Evolutionary conservation across 2,888 invertebrate genomes (phyloP).

Genomic region (Drosophila diplacantha): DNA sequence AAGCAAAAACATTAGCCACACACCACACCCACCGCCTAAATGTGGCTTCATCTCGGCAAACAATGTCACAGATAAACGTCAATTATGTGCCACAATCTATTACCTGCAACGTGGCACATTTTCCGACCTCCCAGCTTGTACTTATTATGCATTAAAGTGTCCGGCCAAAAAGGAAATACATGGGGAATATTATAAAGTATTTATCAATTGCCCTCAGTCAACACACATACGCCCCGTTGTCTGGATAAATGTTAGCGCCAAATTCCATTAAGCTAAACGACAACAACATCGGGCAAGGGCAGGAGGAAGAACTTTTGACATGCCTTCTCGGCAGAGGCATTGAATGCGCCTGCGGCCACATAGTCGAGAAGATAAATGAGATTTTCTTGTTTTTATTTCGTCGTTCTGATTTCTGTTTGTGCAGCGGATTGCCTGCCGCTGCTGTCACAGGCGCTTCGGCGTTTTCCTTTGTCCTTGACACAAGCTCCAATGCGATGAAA

Average conservation of each 20-base stretch:
- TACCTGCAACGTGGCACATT: constrained; percentile 44
- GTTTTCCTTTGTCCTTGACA: constrained; percentile 58
- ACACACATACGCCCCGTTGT: constrained; percentile 34
- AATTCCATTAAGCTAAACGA: constrained; percentile 71
- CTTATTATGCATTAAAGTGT: constrained; percentile 50
- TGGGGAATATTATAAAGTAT: constrained; percentile 52
- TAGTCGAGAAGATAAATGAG: constrained; percentile 43
- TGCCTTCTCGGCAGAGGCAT: constrained; percentile 48
- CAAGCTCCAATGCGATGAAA: constrained; percentile 55
- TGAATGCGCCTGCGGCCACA: constrained; percentile 45
- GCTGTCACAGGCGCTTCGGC: constrained; percentile 43
- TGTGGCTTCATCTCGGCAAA: neutral
- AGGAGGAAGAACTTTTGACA: constrained; percentile 55
- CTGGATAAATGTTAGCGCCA: constrained; percentile 51
- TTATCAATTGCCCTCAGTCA: constrained; percentile 62
- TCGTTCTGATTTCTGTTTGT: constrained; percentile 40
- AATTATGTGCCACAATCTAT: constrained; percentile 52
- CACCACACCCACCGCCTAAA: neutral
- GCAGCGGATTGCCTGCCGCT: constrained; percentile 45
- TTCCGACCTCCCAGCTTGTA: constrained; percentile 19
- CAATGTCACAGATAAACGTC: constrained; percentile 44
- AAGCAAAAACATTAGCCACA: neutral
- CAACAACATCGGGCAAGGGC: constrained; percentile 23
- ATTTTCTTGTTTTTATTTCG: constrained; percentile 33
- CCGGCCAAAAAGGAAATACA: constrained; percentile 35